Evolutionary conservation across 2,113 vertebrate genomes (phyloP), one percentile per base, ranked within the genome.

Genomic region (Macquaria ambigua): DNA sequence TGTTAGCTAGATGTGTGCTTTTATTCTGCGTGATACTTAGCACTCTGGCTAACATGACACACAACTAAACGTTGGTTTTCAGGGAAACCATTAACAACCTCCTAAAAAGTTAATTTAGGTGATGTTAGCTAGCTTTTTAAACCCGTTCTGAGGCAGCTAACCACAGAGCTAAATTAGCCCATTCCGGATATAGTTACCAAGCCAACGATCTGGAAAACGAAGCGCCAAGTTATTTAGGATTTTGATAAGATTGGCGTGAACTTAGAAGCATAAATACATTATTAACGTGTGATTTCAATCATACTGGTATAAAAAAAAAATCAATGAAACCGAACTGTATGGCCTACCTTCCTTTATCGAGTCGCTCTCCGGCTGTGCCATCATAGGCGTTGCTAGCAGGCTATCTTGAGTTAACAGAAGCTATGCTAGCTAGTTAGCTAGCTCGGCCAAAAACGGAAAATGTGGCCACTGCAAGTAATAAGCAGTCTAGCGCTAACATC

Each of bases 321-420:
- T 4, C 1, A 12, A 50, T 31, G 9, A 43, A 58, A 31, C 1
- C 23, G 31, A 21, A 12, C 0, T 28, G 18, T n/a, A 21, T 11
- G 80, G 90, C 94, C 89, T 91, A 95, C 95, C 95, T 93, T 90
- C 82, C 39, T 75, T 82, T 56, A 74, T 82, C 39, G 85, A 79
- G 25, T 78, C 82, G 82, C 81, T 90, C 81, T 69, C 84, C 72
- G 87, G 83, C 91, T 63, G 53, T 66, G 81, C 89, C 93, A 95
- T 92, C 90, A 81, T 73, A 90, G 86, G 81, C 74, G 86, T 25
- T 58, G 89, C 89, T 94, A 91, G 73, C 86, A 77, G 61, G 77
- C 90, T 74, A 81, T 46, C 59, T 77, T 79, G 68, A 82, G 78
- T 84, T 79, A 81, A 72, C 61, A 5, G 59, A 78, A 66, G 86